Base-by-base conservation (phyloP, 2,888 invertebrate genomes). In the Congeria kusceri region DNA sequence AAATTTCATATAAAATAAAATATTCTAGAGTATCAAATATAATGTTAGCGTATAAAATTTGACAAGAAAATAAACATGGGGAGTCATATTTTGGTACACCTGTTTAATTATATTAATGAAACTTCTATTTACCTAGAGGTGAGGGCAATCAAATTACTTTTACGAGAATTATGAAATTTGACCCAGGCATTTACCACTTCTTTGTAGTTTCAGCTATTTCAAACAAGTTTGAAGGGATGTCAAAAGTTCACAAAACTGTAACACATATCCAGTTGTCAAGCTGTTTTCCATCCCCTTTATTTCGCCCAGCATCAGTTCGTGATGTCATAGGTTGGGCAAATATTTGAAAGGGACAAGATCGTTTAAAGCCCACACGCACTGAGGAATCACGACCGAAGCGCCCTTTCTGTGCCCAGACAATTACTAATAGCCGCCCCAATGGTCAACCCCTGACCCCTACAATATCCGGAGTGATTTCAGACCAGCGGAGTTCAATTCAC, bases 1-100 rank as follows among this genome's bases (percentile, higher is more conserved):
- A 80, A 77, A 80, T 83, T 79, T 77, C 73, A 77, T 79, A 83
- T 80, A 80, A 83, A 83, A 73, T 80, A 73, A 62, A 74, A 77
- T 74, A 71, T 68, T 58, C 47, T 59, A 68, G 64, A 70, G 74
- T 77, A 80, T 77, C 77, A 46, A 64, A 77, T 83, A 77, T 64
- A 65, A 75, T 74, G 68, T 71, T 72, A 56, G 63, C 63, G 74
- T 81, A 74, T 77, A 77, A 77, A 75, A 67, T 75, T 74, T 80
- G 77, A 79, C 74, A 73, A 68, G 71, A 28, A 67, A 74, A 77
- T 62, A 77, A 77, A 77, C 77, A 77, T 64, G 74, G 67, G 77
- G 64, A 56, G 57, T 58, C 69, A 69, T 58, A 58, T 61, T 63
- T 62, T 49, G 20, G 53, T 20, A 53, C 53, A 80, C 80, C 80